Conservation (phyloP, 2,888 invertebrate genomes). For the Cetonia aurata region DNA sequence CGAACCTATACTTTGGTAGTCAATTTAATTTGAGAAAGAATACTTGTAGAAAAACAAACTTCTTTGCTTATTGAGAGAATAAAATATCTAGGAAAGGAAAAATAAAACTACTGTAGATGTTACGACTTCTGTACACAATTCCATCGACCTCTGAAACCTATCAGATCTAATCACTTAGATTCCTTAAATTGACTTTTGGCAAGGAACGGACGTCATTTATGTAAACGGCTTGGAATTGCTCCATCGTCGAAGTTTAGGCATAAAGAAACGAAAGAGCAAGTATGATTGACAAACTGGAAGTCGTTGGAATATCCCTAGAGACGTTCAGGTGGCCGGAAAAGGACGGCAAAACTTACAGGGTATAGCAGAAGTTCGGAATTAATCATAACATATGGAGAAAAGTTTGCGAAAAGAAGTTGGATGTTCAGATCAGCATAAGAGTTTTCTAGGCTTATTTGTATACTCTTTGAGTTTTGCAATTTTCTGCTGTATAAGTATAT, state of each 20-base stretch:
- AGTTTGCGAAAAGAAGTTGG: constrained; percentile 24
- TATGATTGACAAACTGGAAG: constrained; percentile 37
- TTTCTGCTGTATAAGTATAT: too few species aligned
- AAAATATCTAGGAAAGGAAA: too few species aligned
- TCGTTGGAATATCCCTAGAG: constrained; percentile 17
- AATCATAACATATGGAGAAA: constrained; percentile 34
- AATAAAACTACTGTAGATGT: too few species aligned
- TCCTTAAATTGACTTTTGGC: constrained; percentile 8
- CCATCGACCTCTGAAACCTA: too few species aligned
- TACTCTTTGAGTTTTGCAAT: neutral
- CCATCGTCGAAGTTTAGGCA: constrained; percentile 21
- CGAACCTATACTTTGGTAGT: too few species aligned
- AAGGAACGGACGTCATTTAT: constrained; percentile 6
- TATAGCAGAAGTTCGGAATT: constrained; percentile 33
- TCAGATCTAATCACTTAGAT: constrained; percentile 31
- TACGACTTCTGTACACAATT: too few species aligned
- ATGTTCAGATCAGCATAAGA: constrained; percentile 7
- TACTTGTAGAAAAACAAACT: too few species aligned
- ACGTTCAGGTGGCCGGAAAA: neutral
- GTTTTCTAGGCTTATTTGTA: too few species aligned
- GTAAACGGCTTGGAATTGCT: constrained; percentile 9
- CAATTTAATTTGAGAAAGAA: too few species aligned
- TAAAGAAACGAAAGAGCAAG: constrained; percentile 23
- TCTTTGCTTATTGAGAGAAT: too few species aligned
- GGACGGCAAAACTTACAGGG: neutral